phyloP scores from a whole-genome alignment of 2,888 invertebrate species.

The Agrotis clavis region DNA sequence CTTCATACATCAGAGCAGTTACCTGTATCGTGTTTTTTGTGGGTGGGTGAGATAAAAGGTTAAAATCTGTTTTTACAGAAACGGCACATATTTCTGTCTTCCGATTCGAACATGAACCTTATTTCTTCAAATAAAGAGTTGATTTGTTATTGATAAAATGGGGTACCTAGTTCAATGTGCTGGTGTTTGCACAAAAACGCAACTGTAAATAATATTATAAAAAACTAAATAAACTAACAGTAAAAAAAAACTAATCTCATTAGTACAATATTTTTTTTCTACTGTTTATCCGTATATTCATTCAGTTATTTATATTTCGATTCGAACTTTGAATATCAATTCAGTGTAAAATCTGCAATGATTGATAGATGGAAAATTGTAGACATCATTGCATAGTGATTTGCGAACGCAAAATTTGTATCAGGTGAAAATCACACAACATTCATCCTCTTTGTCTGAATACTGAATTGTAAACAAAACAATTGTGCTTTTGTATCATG shows the following conservation, averaged over 20 bases:
- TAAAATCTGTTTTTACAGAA: too few relatives aligned
- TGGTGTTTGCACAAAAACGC: too few relatives aligned
- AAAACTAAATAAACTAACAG: neutral
- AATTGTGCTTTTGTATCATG: neutral
- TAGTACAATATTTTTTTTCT: conserved; percentile 19
- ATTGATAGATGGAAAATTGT: conserved; percentile 1
- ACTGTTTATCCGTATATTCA: neutral
- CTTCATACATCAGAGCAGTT: too few relatives aligned
- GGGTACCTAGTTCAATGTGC: too few relatives aligned
- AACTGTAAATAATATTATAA: too few relatives aligned
- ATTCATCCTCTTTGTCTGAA: neutral
- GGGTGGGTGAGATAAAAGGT: too few relatives aligned
- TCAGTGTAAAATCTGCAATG: conserved; percentile 6
- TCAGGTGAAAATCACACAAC: neutral
- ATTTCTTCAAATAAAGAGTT: too few relatives aligned
- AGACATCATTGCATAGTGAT: neutral
- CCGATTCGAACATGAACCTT: too few relatives aligned
- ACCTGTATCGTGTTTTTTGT: too few relatives aligned
- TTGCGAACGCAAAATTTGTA: too few relatives aligned
- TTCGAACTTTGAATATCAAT: conserved; percentile 17
- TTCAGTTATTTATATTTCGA: neutral
- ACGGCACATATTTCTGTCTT: too few relatives aligned
- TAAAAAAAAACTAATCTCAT: neutral
- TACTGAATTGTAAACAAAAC: neutral
- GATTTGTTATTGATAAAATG: too few relatives aligned